A percentile compares a stretch with the other conserved stretches of the same genome.
Conservation (phyloP, 2,113 vertebrate genomes). For the Brachypodius melanocephalos region DNA sequence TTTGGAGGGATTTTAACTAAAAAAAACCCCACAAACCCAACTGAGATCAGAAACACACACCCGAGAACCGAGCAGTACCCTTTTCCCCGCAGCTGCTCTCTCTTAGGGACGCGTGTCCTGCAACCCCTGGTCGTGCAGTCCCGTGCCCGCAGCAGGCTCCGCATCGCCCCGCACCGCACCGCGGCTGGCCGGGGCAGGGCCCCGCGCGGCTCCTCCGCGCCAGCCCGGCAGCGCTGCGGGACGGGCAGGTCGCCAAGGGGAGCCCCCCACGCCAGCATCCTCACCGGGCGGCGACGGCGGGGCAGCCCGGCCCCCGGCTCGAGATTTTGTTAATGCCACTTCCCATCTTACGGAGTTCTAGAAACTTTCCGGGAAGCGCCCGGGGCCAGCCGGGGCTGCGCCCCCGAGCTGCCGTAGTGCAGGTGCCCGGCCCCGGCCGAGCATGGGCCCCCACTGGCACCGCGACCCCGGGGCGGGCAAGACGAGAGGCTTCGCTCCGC, state of each 20-base stretch:
- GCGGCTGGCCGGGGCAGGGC: background rate
- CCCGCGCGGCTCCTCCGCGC: background rate
- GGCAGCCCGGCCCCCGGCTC: too few species aligned
- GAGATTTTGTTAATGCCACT: background rate
- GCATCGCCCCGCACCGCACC: background rate
- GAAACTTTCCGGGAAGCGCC: background rate
- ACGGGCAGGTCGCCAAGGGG: background rate
- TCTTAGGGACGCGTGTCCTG: background rate
- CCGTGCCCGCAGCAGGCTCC: background rate
- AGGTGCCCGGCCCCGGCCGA: background rate
- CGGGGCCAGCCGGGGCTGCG: background rate
- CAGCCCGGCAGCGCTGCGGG: background rate
- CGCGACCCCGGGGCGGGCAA: background rate
- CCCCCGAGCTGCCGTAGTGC: background rate
- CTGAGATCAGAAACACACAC: background rate
- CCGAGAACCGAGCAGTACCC: background rate
- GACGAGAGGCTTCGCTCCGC: background rate
- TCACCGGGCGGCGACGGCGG: background rate
- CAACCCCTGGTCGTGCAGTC: fast-evolving
- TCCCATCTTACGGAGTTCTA: background rate
- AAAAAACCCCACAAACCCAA: background rate
- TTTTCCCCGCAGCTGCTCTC: background rate
- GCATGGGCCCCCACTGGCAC: background rate
- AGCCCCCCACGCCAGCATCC: background rate
- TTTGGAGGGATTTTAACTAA: background rate